A percentile compares a stretch with the other conserved stretches of the same genome.
Evolutionary conservation across 2,113 vertebrate species (phyloP).

Genomic region (Sminthopsis crassicaudata): DNA sequence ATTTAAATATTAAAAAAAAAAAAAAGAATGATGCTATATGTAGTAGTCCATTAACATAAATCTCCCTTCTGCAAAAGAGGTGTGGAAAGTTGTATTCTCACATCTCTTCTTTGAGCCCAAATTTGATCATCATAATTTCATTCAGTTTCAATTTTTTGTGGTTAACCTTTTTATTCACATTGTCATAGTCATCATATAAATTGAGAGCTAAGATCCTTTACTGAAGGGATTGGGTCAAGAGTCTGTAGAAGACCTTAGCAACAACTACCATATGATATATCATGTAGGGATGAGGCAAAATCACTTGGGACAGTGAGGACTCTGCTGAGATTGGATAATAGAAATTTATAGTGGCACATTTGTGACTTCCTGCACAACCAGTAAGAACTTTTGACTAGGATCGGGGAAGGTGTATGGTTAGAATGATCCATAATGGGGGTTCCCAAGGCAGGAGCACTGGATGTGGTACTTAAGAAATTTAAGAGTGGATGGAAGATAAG

Average conservation of each 20-base stretch:
- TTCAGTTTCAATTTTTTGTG: neutral
- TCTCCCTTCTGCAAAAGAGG: neutral
- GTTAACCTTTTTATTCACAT: neutral
- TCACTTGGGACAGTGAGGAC: neutral
- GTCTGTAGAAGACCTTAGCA: neutral
- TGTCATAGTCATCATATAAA: neutral
- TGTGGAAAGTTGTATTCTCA: neutral
- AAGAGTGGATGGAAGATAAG: neutral
- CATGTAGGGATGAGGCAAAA: neutral
- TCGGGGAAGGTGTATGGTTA: neutral
- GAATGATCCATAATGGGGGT: neutral
- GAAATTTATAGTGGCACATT: neutral
- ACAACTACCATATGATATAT: neutral
- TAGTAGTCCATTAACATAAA: neutral
- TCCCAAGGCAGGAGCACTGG: neutral
- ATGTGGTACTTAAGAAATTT: neutral
- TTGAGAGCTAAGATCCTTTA: neutral
- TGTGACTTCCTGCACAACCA: neutral
- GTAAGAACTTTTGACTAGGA: neutral
- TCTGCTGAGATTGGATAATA: neutral
- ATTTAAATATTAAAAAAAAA: neutral
- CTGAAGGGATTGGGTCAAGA: neutral
- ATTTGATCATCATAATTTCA: neutral
- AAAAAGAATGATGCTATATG: neutral
- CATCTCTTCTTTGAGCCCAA: neutral